Evolutionary conservation across 2,888 invertebrate genomes (phyloP).

Genomic region (Rhagonycha lutea): DNA sequence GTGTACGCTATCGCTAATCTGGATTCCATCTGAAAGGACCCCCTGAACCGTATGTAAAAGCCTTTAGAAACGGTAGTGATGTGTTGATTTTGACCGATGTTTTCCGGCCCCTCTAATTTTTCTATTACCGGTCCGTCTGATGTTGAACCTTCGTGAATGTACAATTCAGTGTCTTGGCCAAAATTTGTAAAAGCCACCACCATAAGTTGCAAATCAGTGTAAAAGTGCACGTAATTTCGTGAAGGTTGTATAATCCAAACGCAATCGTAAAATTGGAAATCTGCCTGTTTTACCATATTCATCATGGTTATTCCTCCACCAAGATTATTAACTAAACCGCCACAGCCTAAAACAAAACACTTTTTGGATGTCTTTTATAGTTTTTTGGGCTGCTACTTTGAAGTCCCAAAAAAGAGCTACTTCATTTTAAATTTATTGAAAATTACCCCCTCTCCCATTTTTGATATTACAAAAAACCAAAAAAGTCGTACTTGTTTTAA

Average conservation of each 20-base stretch:
- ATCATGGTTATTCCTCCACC: constrained; percentile 78
- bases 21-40: constrained; percentile 66
- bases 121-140: constrained; percentile 66
- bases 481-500: not conserved
- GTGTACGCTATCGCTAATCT: constrained; percentile 71
- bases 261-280: constrained; percentile 66
- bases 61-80: constrained; percentile 66
- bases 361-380: not conserved
- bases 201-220: constrained; percentile 68
- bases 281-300: constrained; percentile 66
- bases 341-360: constrained; percentile 61
- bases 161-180: constrained; percentile 62
- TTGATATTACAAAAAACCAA: no score
- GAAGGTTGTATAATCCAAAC: constrained; percentile 73
- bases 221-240: constrained; percentile 65
- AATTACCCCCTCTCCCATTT: no score
- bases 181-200: constrained; percentile 47
- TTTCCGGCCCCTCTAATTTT: constrained; percentile 58
- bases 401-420: no score
- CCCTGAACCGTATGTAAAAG: constrained; percentile 71
- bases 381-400: not conserved
- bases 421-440: no score
- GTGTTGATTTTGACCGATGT: constrained; percentile 59
- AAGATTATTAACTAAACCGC: constrained; percentile 70
- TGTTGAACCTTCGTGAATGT: constrained; percentile 69